These are phyloP conservation scores for Folsomia candida DNA, from an alignment of 2,888 invertebrate genomes.

Conservation along the genomic window DNA sequence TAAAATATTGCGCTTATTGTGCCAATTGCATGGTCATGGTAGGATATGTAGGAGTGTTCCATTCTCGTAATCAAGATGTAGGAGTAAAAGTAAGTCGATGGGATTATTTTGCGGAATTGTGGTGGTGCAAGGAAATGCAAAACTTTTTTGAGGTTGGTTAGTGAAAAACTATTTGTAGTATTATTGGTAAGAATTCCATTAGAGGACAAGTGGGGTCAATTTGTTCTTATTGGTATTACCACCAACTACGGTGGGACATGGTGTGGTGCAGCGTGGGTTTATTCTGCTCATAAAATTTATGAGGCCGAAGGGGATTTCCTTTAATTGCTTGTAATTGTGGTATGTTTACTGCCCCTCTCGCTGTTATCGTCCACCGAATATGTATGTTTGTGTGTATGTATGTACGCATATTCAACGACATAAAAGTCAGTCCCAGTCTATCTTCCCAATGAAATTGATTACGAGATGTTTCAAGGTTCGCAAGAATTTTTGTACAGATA, in stretches of 20 bases:
- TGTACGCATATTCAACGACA: conserved; percentile 3
- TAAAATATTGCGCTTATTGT: too few relatives aligned
- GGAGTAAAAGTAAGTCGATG: too few relatives aligned
- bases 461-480: too few relatives aligned
- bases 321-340: conserved; percentile 7
- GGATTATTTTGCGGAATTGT: too few relatives aligned
- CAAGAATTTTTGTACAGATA: too few relatives aligned
- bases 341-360: not conserved
- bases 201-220: not conserved
- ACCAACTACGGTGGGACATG: not conserved
- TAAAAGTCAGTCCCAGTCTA: not conserved
- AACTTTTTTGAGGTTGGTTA: not conserved
- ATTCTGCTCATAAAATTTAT: conserved; percentile 3
- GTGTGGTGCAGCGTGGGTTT: not conserved
- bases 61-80: too few relatives aligned
- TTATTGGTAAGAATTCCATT: not conserved
- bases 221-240: not conserved
- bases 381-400: too few relatives aligned
- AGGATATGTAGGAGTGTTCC: too few relatives aligned
- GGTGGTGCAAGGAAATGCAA: not conserved
- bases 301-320: not conserved
- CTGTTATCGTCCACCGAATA: not conserved
- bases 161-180: not conserved
- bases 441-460: too few relatives aligned
- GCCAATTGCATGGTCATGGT: too few relatives aligned